Base-by-base conservation (phyloP, 2,797 vertebrate species). In the Enteromius viviparus region DNA sequence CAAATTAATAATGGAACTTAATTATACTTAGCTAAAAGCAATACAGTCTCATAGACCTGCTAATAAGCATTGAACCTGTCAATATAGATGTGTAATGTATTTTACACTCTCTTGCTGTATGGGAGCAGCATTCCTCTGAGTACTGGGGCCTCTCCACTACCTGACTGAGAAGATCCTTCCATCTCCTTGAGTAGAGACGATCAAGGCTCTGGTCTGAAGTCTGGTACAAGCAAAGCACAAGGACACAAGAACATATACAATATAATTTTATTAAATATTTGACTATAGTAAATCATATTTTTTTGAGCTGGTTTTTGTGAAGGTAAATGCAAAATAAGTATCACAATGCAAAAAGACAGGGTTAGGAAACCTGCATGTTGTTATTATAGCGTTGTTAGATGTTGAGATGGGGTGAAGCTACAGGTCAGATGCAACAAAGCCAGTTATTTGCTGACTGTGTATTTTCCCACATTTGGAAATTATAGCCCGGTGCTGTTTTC, bases 381-480 rank as follows among this genome's bases (percentile, higher is more conserved):
- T 70, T 80, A 70, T 32, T 80, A 23, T 80, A 32, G 1, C 6
- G 14, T 9, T 64, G 26, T 76, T 64, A 12, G 40, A 32, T 53
- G 58, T 66, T 66, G 6, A 76, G 62, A 55, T 58, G 64, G 3
- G 77, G 77, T 45, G 40, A 83, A 66, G 49, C 64, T 23, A 58
- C 40, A 70, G 64, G 74, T 83, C 51, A 58, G 3, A 21, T 68
- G 6, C 26, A 71, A 69, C 32, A 81, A 82, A 72, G 80, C 53
- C 29, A 64, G 45, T 60, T 81, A 75, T 80, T 80, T 81, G 78
- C 79, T 70, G 37, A 69, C 40, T 37, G 17, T 37, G 65, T 40
- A 62, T 53, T 81, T 85, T 85, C 6, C 45, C 74, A 80, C 84
- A 71, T 76, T 77, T 85, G 65, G 78, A 81, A 81, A 81, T 72